Evolutionary conservation across 1,140 invertebrate species (phyloP).

Genomic region (Apolygus lucorum): DNA sequence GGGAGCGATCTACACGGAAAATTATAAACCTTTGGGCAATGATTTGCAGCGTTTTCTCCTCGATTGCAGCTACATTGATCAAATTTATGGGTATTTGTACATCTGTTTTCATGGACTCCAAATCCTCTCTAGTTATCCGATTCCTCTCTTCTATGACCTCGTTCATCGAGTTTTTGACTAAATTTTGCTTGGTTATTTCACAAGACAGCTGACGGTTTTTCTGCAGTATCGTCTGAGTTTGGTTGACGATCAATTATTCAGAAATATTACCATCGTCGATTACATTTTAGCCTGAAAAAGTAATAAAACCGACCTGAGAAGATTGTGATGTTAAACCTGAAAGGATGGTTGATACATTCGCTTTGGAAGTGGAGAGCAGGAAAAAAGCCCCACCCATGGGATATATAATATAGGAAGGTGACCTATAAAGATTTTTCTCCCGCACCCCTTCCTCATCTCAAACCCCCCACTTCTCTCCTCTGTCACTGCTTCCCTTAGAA

Average conservation of each 20-base stretch:
- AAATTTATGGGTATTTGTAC: too few species aligned
- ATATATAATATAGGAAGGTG: neutral
- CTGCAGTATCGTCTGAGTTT: neutral
- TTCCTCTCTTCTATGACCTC: too few species aligned
- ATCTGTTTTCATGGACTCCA: too few species aligned
- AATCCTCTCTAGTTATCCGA: too few species aligned
- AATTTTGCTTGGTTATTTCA: too few species aligned
- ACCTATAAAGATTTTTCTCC: neutral
- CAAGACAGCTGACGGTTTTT: too few species aligned
- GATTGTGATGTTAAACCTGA: neutral
- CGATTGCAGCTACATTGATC: too few species aligned
- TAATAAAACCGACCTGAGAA: neutral
- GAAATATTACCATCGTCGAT: neutral
- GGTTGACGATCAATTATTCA: neutral
- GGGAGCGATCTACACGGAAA: too few species aligned
- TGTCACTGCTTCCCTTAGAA: neutral
- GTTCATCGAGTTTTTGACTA: too few species aligned
- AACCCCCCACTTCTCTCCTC: neutral
- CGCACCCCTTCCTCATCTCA: neutral
- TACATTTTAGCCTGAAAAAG: neutral
- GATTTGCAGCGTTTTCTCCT: too few species aligned
- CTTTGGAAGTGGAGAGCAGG: neutral
- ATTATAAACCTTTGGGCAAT: too few species aligned
- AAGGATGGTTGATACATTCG: neutral
- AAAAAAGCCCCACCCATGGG: neutral